These are phyloP conservation scores for Saccostrea glomerata DNA, from an alignment of 1,140 invertebrate species.

Conservation along the genomic window DNA sequence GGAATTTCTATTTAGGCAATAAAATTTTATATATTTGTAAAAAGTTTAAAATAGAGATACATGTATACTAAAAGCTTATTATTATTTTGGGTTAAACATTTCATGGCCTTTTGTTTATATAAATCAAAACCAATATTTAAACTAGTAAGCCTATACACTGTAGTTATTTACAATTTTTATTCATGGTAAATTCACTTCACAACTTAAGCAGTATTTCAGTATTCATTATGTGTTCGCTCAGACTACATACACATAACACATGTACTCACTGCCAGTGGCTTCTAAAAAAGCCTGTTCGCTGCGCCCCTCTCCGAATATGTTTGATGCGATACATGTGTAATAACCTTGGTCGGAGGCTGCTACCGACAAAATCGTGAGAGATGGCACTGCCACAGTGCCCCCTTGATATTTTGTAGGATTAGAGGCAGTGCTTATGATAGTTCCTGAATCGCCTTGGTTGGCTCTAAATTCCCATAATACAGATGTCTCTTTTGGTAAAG, in stretches of 20 bases:
- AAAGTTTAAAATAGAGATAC: background rate
- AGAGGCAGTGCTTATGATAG: background rate
- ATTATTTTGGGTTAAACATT: background rate
- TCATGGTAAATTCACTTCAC: background rate
- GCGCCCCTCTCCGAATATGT: conserved; percentile 47
- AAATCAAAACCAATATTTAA: no score
- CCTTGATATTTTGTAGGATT: conserved; percentile 37
- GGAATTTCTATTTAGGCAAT: background rate
- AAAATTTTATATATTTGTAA: background rate
- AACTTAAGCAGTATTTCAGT: conserved; percentile 26
- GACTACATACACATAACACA: background rate
- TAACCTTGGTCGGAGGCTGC: conserved; percentile 43
- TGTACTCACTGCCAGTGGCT: conserved; percentile 52
- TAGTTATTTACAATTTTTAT: conserved; percentile 23
- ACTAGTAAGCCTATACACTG: background rate
- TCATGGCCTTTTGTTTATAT: background rate
- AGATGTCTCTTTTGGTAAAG: background rate
- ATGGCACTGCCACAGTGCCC: conserved; percentile 20
- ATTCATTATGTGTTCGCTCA: background rate
- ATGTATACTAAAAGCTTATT: background rate
- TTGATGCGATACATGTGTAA: conserved; percentile 51
- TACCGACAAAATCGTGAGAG: conserved; percentile 40
- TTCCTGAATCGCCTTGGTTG: background rate
- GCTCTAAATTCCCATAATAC: conserved; percentile 21
- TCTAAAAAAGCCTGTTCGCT: conserved; percentile 51